Percentiles rank a stretch among this genome's conserved stretches.
Evolutionary conservation across 2,113 vertebrate species (phyloP).

Genomic region (Puntigrus tetrazona): DNA sequence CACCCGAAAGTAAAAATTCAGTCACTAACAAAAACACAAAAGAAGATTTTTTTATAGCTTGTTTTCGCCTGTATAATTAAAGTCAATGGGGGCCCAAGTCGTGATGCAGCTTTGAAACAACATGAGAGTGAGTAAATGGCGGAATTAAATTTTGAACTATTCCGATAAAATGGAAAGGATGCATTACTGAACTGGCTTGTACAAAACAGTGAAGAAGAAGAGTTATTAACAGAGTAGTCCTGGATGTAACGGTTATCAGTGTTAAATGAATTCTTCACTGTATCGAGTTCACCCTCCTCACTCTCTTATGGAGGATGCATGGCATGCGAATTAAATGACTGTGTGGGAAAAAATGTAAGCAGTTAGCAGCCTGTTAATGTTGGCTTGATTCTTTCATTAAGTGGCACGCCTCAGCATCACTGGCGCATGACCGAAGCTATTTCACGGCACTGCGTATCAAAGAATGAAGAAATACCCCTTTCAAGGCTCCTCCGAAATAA

Average conservation of each 20-base stretch:
- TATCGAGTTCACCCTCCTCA: neutral
- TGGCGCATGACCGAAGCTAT: slow-evolving; percentile 32
- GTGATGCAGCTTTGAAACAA: neutral
- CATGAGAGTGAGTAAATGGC: neutral
- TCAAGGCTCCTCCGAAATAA: neutral
- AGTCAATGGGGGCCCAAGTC: neutral
- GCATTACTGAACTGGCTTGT: slow-evolving; percentile 1
- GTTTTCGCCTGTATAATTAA: neutral
- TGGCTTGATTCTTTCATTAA: slow-evolving; percentile 35
- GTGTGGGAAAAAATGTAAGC: slow-evolving; percentile 3
- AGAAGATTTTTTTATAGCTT: neutral
- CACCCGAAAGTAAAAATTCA: neutral
- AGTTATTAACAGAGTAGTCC: slow-evolving; percentile 7
- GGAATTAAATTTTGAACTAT: neutral
- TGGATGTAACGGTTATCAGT: slow-evolving; percentile 27
- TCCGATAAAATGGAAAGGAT: neutral
- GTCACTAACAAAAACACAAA: too few relatives aligned
- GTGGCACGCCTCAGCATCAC: neutral
- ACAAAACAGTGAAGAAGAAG: slow-evolving; percentile 5
- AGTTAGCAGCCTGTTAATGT: slow-evolving; percentile 34
- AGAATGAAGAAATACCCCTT: slow-evolving; percentile 25
- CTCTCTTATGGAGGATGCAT: neutral
- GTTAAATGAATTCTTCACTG: slow-evolving; percentile 3
- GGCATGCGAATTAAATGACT: slow-evolving; percentile 1
- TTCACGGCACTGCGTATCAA: slow-evolving; percentile 12